These are phyloP conservation scores for Mythimna loreyi DNA, from an alignment of 2,888 invertebrate genomes.

Conservation along the genomic window DNA sequence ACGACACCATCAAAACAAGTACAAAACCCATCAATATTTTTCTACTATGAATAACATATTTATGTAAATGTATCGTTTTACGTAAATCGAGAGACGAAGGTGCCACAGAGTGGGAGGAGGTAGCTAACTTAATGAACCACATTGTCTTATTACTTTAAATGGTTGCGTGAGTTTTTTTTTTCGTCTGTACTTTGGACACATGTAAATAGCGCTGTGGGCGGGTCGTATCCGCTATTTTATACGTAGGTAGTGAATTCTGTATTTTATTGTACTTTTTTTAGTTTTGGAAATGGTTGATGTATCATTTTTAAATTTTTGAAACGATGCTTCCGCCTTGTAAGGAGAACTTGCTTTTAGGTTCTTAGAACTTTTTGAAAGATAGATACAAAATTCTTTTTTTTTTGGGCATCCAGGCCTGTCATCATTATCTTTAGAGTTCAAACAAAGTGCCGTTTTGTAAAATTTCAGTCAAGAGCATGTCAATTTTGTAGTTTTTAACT, in stretches of 20 bases:
- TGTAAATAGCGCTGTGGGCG: slow-evolving; percentile 84
- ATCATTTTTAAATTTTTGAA: slow-evolving; percentile 12
- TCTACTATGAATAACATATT: not conserved
- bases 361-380: not conserved
- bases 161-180: slow-evolving; percentile 79
- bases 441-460: not conserved
- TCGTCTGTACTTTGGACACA: slow-evolving; percentile 76
- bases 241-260: slow-evolving; percentile 65
- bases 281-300: slow-evolving; percentile 33
- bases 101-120: slow-evolving; percentile 79
- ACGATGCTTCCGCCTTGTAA: slow-evolving; percentile 6
- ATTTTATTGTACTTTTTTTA: slow-evolving; percentile 54
- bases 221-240: slow-evolving; percentile 78
- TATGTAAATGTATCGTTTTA: slow-evolving; percentile 58
- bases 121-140: slow-evolving; percentile 85
- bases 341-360: slow-evolving; percentile 1
- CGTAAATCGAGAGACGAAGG: slow-evolving; percentile 67
- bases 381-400: too few species aligned
- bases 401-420: too few species aligned
- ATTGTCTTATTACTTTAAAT: slow-evolving; percentile 89
- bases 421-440: not conserved
- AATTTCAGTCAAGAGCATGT: not conserved
- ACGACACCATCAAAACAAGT: not conserved
- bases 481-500: not conserved
- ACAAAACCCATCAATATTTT: slow-evolving; percentile 27